A percentile compares a stretch with the other conserved stretches of the same genome.
Evolutionary conservation across 1,140 invertebrate genomes (phyloP).

Genomic region (Cecropterus lyciades): DNA sequence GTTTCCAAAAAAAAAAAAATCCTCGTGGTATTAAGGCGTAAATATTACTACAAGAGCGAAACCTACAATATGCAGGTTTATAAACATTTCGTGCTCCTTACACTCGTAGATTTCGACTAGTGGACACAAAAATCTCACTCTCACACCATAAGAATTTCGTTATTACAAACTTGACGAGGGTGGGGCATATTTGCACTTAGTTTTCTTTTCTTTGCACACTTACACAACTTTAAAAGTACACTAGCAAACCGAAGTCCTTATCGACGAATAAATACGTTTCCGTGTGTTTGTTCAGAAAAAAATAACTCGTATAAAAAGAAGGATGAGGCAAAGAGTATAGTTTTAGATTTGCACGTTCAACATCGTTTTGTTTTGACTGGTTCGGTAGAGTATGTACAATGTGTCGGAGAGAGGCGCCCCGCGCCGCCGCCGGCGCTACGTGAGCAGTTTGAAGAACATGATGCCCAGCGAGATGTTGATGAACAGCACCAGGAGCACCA

Average conservation of each 20-base stretch:
- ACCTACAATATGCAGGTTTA: conserved; percentile 80
- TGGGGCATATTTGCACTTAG: conserved; percentile 65
- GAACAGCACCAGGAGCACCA: conserved; percentile 97
- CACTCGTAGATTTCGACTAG: conserved; percentile 62
- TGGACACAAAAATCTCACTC: conserved; percentile 66
- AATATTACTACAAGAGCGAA: conserved; percentile 36
- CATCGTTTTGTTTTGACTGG: conserved; percentile 43
- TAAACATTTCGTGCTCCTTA: conserved; percentile 65
- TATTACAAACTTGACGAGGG: conserved; percentile 52
- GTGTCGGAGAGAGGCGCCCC: conserved; percentile 54
- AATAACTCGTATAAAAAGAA: conserved; percentile 57
- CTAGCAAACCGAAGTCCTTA: conserved; percentile 76
- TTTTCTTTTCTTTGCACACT: conserved; percentile 63
- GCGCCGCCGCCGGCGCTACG: conserved; percentile 88
- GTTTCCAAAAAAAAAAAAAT: conserved; percentile 25
- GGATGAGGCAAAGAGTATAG: conserved; percentile 39
- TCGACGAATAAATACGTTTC: conserved; percentile 57
- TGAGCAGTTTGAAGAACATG: conserved; percentile 98
- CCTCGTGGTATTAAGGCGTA: conserved; percentile 27
- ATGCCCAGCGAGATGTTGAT: conserved; percentile 98
- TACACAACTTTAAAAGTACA: conserved; percentile 73
- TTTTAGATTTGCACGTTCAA: conserved; percentile 52
- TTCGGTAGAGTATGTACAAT: conserved; percentile 66
- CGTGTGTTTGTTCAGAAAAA: conserved; percentile 44
- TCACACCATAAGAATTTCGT: conserved; percentile 62